Evolutionary conservation across 2,888 invertebrate genomes (phyloP), one percentile per base, ranked within the genome.

Genomic region (Dolichopus griseipennis): DNA sequence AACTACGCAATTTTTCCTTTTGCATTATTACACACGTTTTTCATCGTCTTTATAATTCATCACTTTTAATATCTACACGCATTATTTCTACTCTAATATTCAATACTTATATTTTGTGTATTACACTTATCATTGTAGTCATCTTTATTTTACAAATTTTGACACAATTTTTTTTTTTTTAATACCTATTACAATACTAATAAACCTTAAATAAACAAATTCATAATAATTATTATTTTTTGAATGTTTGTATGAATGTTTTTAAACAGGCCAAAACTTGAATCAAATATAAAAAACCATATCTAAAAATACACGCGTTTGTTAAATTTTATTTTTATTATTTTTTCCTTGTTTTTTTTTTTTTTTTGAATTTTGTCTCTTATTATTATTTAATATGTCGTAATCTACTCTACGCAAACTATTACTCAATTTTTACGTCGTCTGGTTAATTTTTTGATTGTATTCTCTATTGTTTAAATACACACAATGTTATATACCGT

Each of bases 401-500:
- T 15, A 52, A 52, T 52, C 52, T 52, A 52, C 52, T 52, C 52
- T 52, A 52, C 52, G 52, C 52, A 52, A 52, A 52, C 52, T 52
- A 52, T 52, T 52, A n/a, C 52, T 52, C 15, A 52, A 52, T 52
- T 12, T 52, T 52, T 37, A 9, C 10, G 37, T 37, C 18, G 52
- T 52, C 52, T 52, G 52, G 52, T 52, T 52, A 18, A 15, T 15
- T 52, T 15, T 52, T 52, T 18, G 15, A 52, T 52, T 52, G 52
- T 52, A 37, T 37, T 10, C 37, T 12, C 52, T 52, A 52, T 52
- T 52, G 52, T 52, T 41, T 52, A n/a, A 37, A 4, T 37, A 37
- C 27, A 37, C 4, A 52, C 6, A 52, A 52, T 43, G 52, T n/a
- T 41, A 15, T 52, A 52, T 52, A 52, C 27, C 27, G 27, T 27